Evolutionary conservation across 2,888 invertebrate genomes (phyloP), one percentile per base, ranked within the genome.

Genomic region (Nowickia ferox): DNA sequence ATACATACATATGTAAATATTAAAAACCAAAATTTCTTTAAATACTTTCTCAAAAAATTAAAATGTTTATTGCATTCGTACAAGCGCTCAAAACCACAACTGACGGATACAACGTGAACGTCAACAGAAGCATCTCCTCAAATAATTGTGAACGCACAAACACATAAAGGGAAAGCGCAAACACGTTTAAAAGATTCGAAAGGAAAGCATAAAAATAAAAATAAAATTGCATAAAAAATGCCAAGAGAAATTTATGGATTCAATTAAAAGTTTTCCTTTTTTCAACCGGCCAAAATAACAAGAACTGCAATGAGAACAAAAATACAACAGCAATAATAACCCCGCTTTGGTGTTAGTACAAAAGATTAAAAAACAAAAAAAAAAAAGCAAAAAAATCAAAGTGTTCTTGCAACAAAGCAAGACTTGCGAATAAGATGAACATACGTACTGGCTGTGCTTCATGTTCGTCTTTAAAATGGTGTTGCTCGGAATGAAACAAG

Each of bases 191-290:
- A 66, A n/a, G 22, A 53, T 44, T 40, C 22, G 17, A 71, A 30
- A 51, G 51, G 8, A 63, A 19, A 19, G 3, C 9, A 61, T 17
- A 72, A 17, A 40, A 68, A 63, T 17, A 8, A 48, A 55, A 48
- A 65, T 76, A 55, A 78, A 85, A 78, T 66, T 61, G 68, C 63
- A 82, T 75, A 65, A 72, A 71, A 79, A 77, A 72, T 76, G 76
- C 68, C 84, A 81, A 69, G 65, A 66, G 75, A 83, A 87, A 87
- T 87, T 87, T 87, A 87, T 87, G 84, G 84, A 87, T 87, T 87
- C 87, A 87, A 87, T 87, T 87, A 87, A 87, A 87, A 87, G 75
- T 87, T 87, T 87, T 87, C 68, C 68, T 79, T 79, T 87, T 86
- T 87, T 75, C 48, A 65, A 65, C 46, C 46, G 46, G 82, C 65